Percentiles rank a stretch among this genome's conserved stretches.
Evolutionary conservation across 1,140 invertebrate species (phyloP).

Genomic region (Chelonus insularis): DNA sequence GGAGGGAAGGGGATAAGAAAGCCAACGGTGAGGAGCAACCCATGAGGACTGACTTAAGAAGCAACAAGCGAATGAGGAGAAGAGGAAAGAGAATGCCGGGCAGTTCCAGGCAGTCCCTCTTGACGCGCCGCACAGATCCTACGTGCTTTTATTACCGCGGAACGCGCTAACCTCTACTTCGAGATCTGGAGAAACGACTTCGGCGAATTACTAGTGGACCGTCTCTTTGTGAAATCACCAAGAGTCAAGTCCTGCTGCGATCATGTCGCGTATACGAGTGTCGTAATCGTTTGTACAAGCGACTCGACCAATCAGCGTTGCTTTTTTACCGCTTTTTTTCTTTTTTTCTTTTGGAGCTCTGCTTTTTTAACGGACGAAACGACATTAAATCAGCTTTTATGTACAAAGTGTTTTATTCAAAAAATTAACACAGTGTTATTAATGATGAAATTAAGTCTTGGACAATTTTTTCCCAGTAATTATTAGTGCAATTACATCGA

Average conservation of each 20-base stretch:
- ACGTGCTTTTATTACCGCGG: constrained; percentile 18
- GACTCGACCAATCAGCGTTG: background rate
- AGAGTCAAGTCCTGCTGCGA: constrained; percentile 5
- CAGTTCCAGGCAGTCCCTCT: constrained; percentile 12
- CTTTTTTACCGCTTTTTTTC: background rate
- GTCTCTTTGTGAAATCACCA: background rate
- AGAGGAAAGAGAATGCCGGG: constrained; percentile 1
- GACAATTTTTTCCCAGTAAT: background rate
- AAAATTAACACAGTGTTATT: constrained; percentile 10
- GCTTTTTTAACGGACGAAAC: background rate
- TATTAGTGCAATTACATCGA: background rate
- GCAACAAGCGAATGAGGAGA: background rate
- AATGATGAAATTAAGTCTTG: background rate
- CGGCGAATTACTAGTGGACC: background rate
- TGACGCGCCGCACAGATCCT: constrained; percentile 15
- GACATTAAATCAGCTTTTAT: constrained; percentile 1
- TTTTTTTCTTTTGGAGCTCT: background rate
- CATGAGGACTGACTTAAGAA: background rate
- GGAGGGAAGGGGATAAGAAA: constrained; percentile 9
- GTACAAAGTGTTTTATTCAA: constrained; percentile 1
- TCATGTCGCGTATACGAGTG: background rate
- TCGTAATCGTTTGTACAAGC: constrained; percentile 11
- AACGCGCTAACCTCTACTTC: background rate
- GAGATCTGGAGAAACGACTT: background rate
- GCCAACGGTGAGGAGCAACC: constrained; percentile 11